Percentiles rank a stretch among this genome's conserved stretches.
phyloP scores from a whole-genome alignment of 2,888 invertebrate species.

The Lymantria dispar region DNA sequence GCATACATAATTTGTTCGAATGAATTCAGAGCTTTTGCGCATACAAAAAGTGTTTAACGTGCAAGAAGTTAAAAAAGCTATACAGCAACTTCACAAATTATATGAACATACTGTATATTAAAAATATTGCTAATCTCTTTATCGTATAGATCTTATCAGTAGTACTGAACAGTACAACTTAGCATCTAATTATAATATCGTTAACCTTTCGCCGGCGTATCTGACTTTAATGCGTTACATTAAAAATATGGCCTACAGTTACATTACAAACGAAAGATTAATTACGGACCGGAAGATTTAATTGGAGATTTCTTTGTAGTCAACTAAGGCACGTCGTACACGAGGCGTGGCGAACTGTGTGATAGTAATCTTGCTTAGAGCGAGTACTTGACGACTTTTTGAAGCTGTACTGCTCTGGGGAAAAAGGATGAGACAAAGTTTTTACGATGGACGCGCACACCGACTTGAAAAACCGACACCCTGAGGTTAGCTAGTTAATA shows the following conservation, averaged over 20 bases:
- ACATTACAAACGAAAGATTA: constrained; percentile 13
- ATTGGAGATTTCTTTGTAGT: constrained; percentile 12
- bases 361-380: neutral
- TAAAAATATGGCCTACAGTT: constrained; percentile 11
- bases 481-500: too few species aligned
- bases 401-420: too few species aligned
- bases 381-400: too few species aligned
- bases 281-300: constrained; percentile 18
- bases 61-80: too few species aligned
- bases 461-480: too few species aligned
- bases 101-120: constrained; percentile 7
- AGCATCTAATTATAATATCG: constrained; percentile 27
- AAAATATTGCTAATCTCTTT: constrained; percentile 14
- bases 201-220: constrained; percentile 26
- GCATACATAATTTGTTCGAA: too few species aligned
- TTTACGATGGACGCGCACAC: too few species aligned
- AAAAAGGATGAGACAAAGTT: too few species aligned
- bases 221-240: constrained; percentile 14
- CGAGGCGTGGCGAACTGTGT: neutral
- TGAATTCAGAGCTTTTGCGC: too few species aligned
- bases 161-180: constrained; percentile 16
- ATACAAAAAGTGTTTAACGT: too few species aligned
- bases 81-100: neutral
- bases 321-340: constrained; percentile 1
- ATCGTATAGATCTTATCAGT: constrained; percentile 20